Base-by-base conservation (phyloP, 2,113 vertebrate genomes). In the Elaphurus davidianus region DNA sequence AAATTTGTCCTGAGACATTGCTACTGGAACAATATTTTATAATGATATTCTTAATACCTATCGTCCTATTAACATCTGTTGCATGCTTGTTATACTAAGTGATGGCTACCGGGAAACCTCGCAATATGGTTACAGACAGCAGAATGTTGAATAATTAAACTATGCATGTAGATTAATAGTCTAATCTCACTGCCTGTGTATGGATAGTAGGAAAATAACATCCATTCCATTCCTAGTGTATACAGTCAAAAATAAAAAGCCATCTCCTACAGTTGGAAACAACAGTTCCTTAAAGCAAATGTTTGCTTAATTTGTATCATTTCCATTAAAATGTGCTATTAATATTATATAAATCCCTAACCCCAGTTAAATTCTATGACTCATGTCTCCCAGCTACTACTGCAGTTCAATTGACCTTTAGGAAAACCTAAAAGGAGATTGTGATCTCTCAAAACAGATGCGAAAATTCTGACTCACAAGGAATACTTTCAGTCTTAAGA, bases 21-120 rank as follows among this genome's bases (percentile, higher is more conserved):
- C 99, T 99, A 99, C 93, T 99, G 99, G 98, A 99, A 99, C 97
- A 98, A 99, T 99, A 99, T 99, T 99, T 99, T 99, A 99, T 99
- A 99, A 99, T 99, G 99, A 99, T 99, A 99, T 99, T 99, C 99
- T 99, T 99, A 98, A 96, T 30, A 98, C 91, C 97, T 97, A 45
- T 98, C 97, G 93, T 98, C 95, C 91, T 97, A 97, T 99, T 99
- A 99, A 99, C 98, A 98, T 6, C 1, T 97, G 98, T 98, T 98
- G 99, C 99, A 99, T 99, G 99, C 91, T 94, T 96, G 97, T 98
- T 96, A 76, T 98, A 98, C 97, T 98, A 98, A 98, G 92, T 96
- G 95, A 98, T 95, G 96, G 97, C 52, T 92, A 60, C 93, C 93
- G 30, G 92, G 97, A 93, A 84, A 98, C 90, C 60, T 98, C 84